Evolutionary conservation across 2,888 invertebrate genomes (phyloP).

Genomic region (Hirtodrosophila alboralis): DNA sequence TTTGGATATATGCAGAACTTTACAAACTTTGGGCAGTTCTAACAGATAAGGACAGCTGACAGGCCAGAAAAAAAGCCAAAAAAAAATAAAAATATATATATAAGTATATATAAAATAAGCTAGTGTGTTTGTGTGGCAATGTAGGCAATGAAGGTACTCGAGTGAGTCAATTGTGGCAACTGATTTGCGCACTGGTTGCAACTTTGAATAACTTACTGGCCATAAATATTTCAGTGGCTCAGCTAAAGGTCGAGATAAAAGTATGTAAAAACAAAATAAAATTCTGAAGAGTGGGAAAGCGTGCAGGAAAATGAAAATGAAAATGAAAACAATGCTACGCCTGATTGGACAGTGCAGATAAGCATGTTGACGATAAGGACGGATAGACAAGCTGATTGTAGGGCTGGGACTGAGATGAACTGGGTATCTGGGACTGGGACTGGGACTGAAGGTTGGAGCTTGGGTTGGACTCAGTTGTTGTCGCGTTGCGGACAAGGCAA

Average conservation of each 20-base stretch:
- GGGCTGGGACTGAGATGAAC: slow-evolving; percentile 2
- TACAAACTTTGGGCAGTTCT: slow-evolving; percentile 35
- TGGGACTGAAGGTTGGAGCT: not conserved
- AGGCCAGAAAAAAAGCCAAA: slow-evolving; percentile 14
- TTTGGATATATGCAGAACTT: slow-evolving; percentile 16
- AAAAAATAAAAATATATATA: not conserved
- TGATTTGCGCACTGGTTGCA: slow-evolving; percentile 39
- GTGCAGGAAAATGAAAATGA: slow-evolving; percentile 43
- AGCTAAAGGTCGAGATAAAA: slow-evolving; percentile 41
- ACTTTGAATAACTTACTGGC: slow-evolving; percentile 40
- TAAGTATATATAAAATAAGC: not conserved
- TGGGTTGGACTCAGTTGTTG: slow-evolving; percentile 12
- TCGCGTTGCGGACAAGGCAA: slow-evolving; percentile 43
- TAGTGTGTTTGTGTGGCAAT: slow-evolving; percentile 3
- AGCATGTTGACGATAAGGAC: slow-evolving; percentile 54
- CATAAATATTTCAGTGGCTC: slow-evolving; percentile 37
- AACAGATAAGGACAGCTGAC: slow-evolving; percentile 40
- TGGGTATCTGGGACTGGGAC: not conserved
- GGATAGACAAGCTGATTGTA: slow-evolving; percentile 42
- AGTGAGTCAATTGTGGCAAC: slow-evolving; percentile 32
- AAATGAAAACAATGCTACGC: slow-evolving; percentile 63
- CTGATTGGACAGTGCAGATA: slow-evolving; percentile 64
- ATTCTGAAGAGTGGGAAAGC: slow-evolving; percentile 29
- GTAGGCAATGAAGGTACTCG: slow-evolving; percentile 1
- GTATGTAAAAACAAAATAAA: slow-evolving; percentile 2